Base-by-base conservation (phyloP, 64 coral and sea anemone species). In the Pachyseris speciosa region DNA sequence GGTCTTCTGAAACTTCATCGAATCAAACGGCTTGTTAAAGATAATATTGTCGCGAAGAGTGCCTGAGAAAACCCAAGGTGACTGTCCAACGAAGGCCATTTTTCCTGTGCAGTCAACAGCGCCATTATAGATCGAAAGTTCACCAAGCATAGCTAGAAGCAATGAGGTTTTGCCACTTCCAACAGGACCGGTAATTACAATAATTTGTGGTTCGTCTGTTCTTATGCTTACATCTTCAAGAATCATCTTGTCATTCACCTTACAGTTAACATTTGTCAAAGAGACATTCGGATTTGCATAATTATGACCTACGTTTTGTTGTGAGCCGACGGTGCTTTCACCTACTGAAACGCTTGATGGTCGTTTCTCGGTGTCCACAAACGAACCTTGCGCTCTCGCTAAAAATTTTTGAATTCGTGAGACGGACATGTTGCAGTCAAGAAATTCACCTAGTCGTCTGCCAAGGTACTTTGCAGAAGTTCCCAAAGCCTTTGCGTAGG, bases 71-170 rank as follows among this genome's bases (percentile, higher is more conserved):
- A 69, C 65, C 32, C 65, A 37, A 36, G 65, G 65, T 33, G 65
- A 69, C 65, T 69, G 65, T 26, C 30, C 65, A 17, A 69, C 65
- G 65, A 69, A 69, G 3, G 65, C 32, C 65, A 69, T 16, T 69
- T 69, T 69, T 19, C 32, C 65, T 69, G 12, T 69, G 32, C 65
- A 9, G 5, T 36, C 12, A 0, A 69, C 12, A 20, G 2, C 15
- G 26, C 65, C 65, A 5, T 69, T 37, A 12, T 11, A 38, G 65
- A 69, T 69, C 7, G 65, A 36, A 19, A 69, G 65, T 17, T 69
- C 65, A 16, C 65, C 65, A 37, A 69, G 65, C 6, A 69, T 69
- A 19, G 65, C 13, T 7, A 69, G 65, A 69, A 69, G 65, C 31
- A 69, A 17, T 2, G 65, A 69, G 1, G 30, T 36, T 69, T 69